Evolutionary conservation across 2,888 invertebrate genomes (phyloP), one percentile per base, ranked within the genome.

Genomic region (Yponomeuta malinellus): DNA sequence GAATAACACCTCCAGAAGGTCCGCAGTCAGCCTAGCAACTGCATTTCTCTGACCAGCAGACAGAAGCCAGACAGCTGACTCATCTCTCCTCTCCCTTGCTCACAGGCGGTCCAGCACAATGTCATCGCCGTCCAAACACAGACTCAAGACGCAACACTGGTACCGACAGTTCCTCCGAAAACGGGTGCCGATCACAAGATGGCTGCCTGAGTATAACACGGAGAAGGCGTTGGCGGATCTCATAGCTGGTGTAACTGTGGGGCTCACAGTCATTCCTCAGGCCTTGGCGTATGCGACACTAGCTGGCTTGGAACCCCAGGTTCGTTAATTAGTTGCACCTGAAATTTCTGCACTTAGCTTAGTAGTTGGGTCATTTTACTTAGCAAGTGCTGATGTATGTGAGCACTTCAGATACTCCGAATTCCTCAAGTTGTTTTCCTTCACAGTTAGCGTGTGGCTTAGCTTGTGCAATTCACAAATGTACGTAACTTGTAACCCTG

Each of bases 221-320:
- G 95, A 96, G 73, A 95, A 96, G 84, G 94, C 96, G 1, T 83
- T 97, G 71, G 95, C 96, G 73, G 98, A 98, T 89, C 81, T 96
- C 69, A 97, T 98, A 78, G 98, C 98, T 29, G 98, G 98, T 1
- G 91, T 98, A 72, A 98, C 98, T 1, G 98, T 98, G 0, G 98
- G 97, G 0, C 93, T 98, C 37, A 98, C 98, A 0, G 97, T 98
- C 65, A 95, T 98, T 91, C 98, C 98, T 0, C 98, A 98, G 83
- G 97, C 97, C 10, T 88, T 98, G 75, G 98, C 98, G 0, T 98
- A 98, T 83, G 97, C 98, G 8, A 96, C 96, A 15, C 89, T 98
- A 72, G 98, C 97, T 43, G 97, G 97, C 68, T 89, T 98, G 71
- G 95, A 96, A 81, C 97, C 97, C 52, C 96, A 96, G 94, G 96